phyloP scores from a whole-genome alignment of 2,888 invertebrate genomes.

The Heliothis peltigera region DNA sequence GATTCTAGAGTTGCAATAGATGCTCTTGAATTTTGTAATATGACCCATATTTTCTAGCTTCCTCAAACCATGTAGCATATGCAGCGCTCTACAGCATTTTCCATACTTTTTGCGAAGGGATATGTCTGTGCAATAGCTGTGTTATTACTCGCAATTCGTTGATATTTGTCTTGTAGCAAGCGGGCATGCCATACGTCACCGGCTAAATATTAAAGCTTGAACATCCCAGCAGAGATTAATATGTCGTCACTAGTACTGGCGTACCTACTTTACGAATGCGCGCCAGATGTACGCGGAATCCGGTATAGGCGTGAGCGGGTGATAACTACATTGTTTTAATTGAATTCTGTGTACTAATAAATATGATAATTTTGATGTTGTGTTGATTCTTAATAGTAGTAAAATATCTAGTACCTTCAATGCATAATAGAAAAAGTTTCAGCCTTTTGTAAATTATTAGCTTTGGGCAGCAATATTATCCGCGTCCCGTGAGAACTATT shows the following conservation, averaged over 20 bases:
- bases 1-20: too few species aligned
- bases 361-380: constrained; percentile 5
- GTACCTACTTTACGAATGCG: constrained; percentile 72
- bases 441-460: too few species aligned
- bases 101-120: constrained; percentile 15
- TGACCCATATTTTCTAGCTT: too few species aligned
- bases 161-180: constrained; percentile 63
- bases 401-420: too few species aligned
- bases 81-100: constrained; percentile 6
- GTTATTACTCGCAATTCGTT: constrained; percentile 42
- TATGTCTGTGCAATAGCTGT: constrained; percentile 37
- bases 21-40: too few species aligned
- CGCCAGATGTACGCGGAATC: constrained; percentile 59
- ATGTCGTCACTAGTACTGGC: constrained; percentile 72
- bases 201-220: constrained; percentile 73
- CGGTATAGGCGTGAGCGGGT: constrained; percentile 50
- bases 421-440: too few species aligned
- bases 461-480: too few species aligned
- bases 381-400: too few species aligned
- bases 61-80: not conserved
- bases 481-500: too few species aligned
- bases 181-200: constrained; percentile 63
- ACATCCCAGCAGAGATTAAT: constrained; percentile 76
- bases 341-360: constrained; percentile 1
- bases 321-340: constrained; percentile 9